Base-by-base conservation (phyloP, 2,888 invertebrate species). In the Anoplius nigerrimus region DNA sequence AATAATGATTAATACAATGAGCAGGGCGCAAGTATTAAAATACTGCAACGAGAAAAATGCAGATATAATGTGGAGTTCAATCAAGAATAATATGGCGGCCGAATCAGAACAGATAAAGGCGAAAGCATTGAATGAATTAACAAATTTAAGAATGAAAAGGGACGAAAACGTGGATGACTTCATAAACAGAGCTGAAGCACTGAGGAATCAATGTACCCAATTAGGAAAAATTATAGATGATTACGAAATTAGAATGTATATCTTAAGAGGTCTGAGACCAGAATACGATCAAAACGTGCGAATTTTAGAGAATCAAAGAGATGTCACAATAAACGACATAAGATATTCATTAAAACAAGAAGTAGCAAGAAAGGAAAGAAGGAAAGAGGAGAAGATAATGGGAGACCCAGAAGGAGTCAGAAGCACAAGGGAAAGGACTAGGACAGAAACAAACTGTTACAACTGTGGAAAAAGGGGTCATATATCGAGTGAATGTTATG, bases 81-180 rank as follows among this genome's bases (percentile, higher is more conserved):
- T 69, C 0, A 68, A 62, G 16, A n/a, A 20, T 16, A 46, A 71
- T 46, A 65, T 65, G 61, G 68, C 61, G 11, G 63, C 60, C 0
- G 71, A 71, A 13, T 34, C 64, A 0, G 63, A 67, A 18, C 67
- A 64, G 27, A 16, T 64, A 22, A 67, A 27, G 2, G 54, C 60
- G 0, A 63, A n/a, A 54, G 22, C 54, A 0, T n/a, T 71, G 2
- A 42, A 42, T 6, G 61, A 71, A 20, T 54, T 71, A 1, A 51
- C 62, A 8, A 66, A 55, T 34, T 5, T 70, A 34, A 6, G 8
- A 15, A 66, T 62, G 55, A 62, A 53, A 0, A 55, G 5, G 0
- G 20, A 55, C 0, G 55, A 62, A n/a, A 22, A 3, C 1, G 3
- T 53, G 43, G 16, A 57, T 6, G 24, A 24, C 6, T 24, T 24